Evolutionary conservation across 2,888 invertebrate species (phyloP), one percentile per base, ranked within the genome.

Genomic region (Agrotis exclamationis): DNA sequence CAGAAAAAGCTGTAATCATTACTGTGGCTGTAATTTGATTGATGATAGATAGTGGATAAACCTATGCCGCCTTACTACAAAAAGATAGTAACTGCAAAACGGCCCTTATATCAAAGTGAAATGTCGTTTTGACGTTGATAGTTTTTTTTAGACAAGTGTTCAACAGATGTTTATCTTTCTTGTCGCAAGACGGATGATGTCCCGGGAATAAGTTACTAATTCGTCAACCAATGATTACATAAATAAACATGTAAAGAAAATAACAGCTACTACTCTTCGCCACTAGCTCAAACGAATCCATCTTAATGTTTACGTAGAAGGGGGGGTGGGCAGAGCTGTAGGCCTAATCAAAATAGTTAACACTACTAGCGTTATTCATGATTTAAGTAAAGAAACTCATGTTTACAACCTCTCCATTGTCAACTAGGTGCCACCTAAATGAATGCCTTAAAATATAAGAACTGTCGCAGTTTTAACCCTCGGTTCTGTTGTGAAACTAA

Each of bases 281-380:
- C 63, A 57, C 54, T 51, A 5, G 51, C 67, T 24, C 9, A 57
- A 59, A 62, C 7, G 20, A 44, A 48, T 48, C 64, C 73, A 76
- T 57, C 28, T 66, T 63, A 60, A 71, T 33, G 58, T 70, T 75
- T 56, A 79, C 24, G 71, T 80, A 81, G 83, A 13, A 28, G 45
- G 80, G 76, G 76, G 82, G 80, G 68, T 47, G 83, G 51, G 78
- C 82, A 63, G 63, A 70, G 33, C 67, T 56, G 63, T 75, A 79
- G 79, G 83, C 80, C 83, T 81, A 82, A 72, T 63, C 44, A 39
- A 24, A 54, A 60, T 53, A 60, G 53, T 66, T 58, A 11, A 58
- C n/a, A 39, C 45, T 3, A 74, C 39, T 56, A 70, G 45, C 18
- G 6, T n/a, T 13, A 16, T 14, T 57, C 6, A 16, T 14, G 14